Evolutionary conservation across 2,797 vertebrate species (phyloP), one percentile per base, ranked within the genome.

Genomic region (Paramormyrops hopkinsi): DNA sequence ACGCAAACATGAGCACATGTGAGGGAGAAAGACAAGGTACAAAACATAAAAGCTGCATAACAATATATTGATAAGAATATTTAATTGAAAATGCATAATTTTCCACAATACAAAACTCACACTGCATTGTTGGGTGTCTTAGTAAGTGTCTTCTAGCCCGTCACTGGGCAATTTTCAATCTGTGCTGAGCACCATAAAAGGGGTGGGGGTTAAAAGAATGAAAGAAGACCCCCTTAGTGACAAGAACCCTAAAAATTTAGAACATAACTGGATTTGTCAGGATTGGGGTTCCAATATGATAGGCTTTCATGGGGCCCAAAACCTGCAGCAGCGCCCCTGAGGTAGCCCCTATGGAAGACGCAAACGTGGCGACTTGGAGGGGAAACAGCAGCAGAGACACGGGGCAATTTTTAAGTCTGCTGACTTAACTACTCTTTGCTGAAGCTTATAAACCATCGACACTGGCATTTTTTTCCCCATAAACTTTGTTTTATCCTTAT

Each of bases 401-500:
- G 5, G 44, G 11, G 76, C 19, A n/a, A 22, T 82, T 82, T 46
- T 82, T 82, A 82, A 82, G 19, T n/a, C 76, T 82, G 19, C 19
- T 44, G 37, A 44, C 73, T 41, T 73, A 79, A 44, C 73, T 85
- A n/a, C 22, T 85, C 82, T 51, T 85, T 85, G n/a, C 48, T 51
- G 82, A 51, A 85, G 82, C 25, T 51, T 85, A 51, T 48, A 85
- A 48, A 22, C 44, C 9, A 25, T 85, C 4, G 8, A 22, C 11
- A 11, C 22, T 22, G 79, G 48, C 46, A n/a, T 48, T 85, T 51
- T 33, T 48, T 29, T 1, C 41, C 46, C 82, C 46, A 50, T 51
- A 85, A 51, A 85, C 82, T 85, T 85, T 25, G 46, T n/a, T 85
- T 85, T 46, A 51, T 51, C 29, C 82, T 51, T 50, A 85, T 50